These are phyloP conservation scores for Melanotaenia duboulayi DNA, from an alignment of 2,113 vertebrate species.

Conservation along the genomic window DNA sequence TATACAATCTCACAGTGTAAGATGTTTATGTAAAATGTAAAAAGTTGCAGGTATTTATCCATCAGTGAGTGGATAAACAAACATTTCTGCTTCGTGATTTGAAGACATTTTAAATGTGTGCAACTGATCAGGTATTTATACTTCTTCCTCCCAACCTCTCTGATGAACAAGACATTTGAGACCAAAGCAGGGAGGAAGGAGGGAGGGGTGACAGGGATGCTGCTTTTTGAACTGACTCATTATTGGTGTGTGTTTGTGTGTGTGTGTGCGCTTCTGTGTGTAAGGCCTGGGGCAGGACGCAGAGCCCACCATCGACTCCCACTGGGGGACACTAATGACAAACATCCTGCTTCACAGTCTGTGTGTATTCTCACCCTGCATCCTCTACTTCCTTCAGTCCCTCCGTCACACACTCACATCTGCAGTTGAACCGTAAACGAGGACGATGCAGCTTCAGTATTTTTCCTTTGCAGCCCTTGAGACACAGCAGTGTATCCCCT, in stretches of 20 bases:
- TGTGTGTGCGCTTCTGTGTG: constrained; percentile 12
- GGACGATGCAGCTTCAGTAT: not conserved
- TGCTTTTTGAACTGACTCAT: constrained; percentile 38
- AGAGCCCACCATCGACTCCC: constrained; percentile 49
- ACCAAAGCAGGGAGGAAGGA: not conserved
- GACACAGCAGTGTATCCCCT: constrained; percentile 16
- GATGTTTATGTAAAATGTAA: not conserved
- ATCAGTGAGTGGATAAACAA: no score
- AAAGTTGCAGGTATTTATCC: no score
- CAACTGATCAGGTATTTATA: not conserved
- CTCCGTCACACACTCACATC: not conserved
- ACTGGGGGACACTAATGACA: constrained; percentile 60
- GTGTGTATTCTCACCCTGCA: constrained; percentile 31
- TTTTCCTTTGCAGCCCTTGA: not conserved
- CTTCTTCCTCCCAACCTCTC: no score
- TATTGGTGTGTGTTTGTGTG: constrained; percentile 18
- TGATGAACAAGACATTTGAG: constrained; percentile 17
- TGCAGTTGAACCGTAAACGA: not conserved
- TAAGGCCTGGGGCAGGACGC: constrained; percentile 40
- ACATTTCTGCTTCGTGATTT: no score
- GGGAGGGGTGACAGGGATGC: not conserved
- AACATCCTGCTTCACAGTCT: constrained; percentile 60
- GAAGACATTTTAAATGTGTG: not conserved
- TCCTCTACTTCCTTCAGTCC: constrained; percentile 4
- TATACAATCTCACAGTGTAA: no score